phyloP scores from a whole-genome alignment of 2,113 vertebrate genomes.

The Holacanthus passer region DNA sequence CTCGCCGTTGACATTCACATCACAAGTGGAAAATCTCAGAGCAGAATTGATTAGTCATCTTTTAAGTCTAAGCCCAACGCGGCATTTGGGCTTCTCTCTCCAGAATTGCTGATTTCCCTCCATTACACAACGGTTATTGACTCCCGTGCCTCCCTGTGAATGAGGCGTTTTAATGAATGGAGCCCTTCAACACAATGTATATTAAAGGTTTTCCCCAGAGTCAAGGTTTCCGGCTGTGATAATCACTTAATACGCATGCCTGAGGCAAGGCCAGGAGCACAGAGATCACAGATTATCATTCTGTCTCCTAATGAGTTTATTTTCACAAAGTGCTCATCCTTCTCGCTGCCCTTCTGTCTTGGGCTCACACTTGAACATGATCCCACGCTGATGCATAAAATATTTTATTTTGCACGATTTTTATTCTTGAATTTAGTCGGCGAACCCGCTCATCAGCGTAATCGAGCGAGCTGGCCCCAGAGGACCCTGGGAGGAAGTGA shows the following conservation, averaged over 20 bases:
- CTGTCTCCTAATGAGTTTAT: constrained; percentile 59
- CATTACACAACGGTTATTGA: constrained; percentile 49
- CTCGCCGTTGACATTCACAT: neutral
- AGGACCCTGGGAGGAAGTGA: constrained; percentile 59
- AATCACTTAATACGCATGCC: constrained; percentile 61
- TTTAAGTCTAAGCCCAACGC: constrained; percentile 10
- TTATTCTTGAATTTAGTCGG: neutral
- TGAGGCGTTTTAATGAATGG: constrained; percentile 55
- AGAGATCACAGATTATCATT: constrained; percentile 60
- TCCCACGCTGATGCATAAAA: constrained; percentile 2
- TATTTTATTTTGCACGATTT: neutral
- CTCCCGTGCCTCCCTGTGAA: constrained; percentile 24
- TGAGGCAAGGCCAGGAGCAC: constrained; percentile 41
- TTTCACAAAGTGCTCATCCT: constrained; percentile 41
- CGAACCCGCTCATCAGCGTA: constrained; percentile 24
- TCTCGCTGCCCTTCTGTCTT: constrained; percentile 26
- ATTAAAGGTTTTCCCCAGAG: constrained; percentile 49
- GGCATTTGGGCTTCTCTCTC: constrained; percentile 17
- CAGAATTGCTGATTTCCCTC: constrained; percentile 28
- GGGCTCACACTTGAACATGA: constrained; percentile 9
- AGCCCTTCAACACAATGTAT: constrained; percentile 42
- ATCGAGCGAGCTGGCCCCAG: constrained; percentile 24
- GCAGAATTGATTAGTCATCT: constrained; percentile 56
- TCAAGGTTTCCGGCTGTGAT: constrained; percentile 55
- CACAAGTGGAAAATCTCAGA: constrained; percentile 3